A percentile compares a stretch with the other conserved stretches of the same genome.
Conservation (phyloP, 2,888 invertebrate species). For the Sycophila texana region DNA sequence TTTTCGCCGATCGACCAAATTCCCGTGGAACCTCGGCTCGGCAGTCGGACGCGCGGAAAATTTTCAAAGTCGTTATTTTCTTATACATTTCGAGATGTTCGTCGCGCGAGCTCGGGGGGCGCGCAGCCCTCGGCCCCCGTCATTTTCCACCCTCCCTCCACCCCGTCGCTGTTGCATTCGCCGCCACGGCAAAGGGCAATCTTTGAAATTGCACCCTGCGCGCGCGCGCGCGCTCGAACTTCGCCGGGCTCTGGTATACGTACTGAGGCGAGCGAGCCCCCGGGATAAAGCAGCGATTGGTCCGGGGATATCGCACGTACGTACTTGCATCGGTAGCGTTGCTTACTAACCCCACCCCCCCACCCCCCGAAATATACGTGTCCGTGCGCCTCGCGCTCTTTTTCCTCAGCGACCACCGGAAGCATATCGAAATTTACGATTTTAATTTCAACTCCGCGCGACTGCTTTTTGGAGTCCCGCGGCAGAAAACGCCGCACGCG, state of each 20-base stretch:
- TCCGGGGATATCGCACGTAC: constrained; percentile 30
- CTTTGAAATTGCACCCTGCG: constrained; percentile 51
- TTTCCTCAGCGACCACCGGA: not conserved
- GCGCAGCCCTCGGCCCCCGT: not conserved
- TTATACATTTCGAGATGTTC: constrained; percentile 17
- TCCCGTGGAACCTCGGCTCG: not conserved
- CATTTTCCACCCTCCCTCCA: constrained; percentile 22
- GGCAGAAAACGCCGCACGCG: too few relatives aligned
- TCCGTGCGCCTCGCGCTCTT: not conserved
- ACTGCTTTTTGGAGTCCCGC: too few relatives aligned
- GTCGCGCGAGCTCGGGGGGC: not conserved
- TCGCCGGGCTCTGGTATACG: not conserved
- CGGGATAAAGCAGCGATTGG: constrained; percentile 42
- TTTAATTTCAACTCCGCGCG: constrained; percentile 52
- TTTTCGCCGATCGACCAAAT: not conserved
- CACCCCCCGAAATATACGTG: not conserved
- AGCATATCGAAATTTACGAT: constrained; percentile 53
- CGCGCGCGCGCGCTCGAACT: not conserved
- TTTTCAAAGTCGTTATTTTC: constrained; percentile 43
- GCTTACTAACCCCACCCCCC: not conserved
- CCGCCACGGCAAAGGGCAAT: constrained; percentile 49
- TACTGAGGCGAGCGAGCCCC: not conserved
- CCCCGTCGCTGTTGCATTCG: not conserved
- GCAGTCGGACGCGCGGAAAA: not conserved
- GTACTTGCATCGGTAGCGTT: not conserved